Evolutionary conservation across 2,113 vertebrate species (phyloP).

Genomic region (Upupa epops): DNA sequence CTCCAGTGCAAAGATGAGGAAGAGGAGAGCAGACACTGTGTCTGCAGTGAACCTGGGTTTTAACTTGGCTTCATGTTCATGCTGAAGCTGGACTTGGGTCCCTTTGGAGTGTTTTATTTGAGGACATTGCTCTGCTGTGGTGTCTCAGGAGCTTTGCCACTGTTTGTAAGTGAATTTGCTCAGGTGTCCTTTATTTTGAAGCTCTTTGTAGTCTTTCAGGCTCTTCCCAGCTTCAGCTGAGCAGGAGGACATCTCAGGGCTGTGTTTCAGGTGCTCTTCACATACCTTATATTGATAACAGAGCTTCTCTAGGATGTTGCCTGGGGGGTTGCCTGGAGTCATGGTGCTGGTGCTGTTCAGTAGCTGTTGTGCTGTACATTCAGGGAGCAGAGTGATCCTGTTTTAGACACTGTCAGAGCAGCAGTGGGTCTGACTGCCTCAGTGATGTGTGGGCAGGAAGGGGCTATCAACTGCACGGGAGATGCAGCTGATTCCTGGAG

Average conservation of each 20-base stretch:
- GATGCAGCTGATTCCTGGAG: not conserved
- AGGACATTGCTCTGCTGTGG: not conserved
- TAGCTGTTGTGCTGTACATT: rapidly evolving
- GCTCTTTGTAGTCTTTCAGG: not conserved
- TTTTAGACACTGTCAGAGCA: not conserved
- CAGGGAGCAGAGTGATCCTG: rapidly evolving
- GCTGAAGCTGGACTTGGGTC: not conserved
- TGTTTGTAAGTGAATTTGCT: not conserved
- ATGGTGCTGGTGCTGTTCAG: rapidly evolving
- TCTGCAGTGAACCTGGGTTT: not conserved
- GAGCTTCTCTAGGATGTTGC: not conserved
- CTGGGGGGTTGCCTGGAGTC: not conserved
- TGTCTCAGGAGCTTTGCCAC: not conserved
- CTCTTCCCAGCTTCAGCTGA: not conserved
- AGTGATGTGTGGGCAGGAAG: not conserved
- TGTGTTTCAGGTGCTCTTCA: not conserved
- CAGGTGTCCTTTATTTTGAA: rapidly evolving
- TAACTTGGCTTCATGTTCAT: not conserved
- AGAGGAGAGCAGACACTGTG: rapidly evolving
- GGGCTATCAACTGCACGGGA: not conserved
- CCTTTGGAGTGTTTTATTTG: rapidly evolving
- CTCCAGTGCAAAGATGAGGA: not conserved
- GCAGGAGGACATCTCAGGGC: not conserved
- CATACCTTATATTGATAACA: rapidly evolving
- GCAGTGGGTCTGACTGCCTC: rapidly evolving